phyloP scores from a whole-genome alignment of 2,797 vertebrate genomes.

The Micromesistius poutassou region DNA sequence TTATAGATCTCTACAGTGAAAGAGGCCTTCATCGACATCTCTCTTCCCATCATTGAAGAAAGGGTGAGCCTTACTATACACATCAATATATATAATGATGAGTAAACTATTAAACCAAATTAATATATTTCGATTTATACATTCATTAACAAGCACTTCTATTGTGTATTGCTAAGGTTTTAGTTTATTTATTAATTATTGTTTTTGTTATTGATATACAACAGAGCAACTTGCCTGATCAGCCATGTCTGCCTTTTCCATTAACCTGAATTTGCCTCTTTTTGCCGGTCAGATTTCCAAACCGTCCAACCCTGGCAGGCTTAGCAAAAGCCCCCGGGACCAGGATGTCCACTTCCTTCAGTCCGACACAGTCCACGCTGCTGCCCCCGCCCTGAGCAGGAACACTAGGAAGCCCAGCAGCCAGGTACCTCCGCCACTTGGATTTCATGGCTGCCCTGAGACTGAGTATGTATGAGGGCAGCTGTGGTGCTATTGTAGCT shows the following conservation, averaged over 20 bases:
- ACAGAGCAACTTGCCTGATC: neutral
- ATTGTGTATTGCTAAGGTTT: neutral
- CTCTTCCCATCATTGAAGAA: constrained; percentile 96
- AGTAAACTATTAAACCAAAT: neutral
- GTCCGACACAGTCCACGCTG: constrained; percentile 57
- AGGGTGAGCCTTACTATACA: constrained; percentile 78
- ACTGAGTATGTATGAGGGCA: neutral
- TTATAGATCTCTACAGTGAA: constrained; percentile 90
- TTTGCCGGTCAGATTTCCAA: constrained; percentile 81
- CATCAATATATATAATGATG: neutral
- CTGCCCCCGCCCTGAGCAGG: constrained; percentile 69
- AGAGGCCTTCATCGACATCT: constrained; percentile 98
- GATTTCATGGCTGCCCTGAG: neutral
- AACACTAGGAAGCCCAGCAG: constrained; percentile 73
- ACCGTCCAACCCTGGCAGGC: constrained; percentile 80
- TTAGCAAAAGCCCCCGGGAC: constrained; percentile 77
- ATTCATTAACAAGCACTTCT: neutral
- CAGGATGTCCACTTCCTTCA: constrained; percentile 65
- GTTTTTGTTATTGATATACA: neutral
- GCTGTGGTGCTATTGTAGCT: neutral
- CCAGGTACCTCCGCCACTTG: constrained; percentile 55
- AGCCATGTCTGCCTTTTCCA: neutral
- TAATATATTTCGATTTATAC: neutral
- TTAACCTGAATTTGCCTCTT: neutral
- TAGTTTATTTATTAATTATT: neutral